Evolutionary conservation across 2,888 invertebrate genomes (phyloP), one percentile per base, ranked within the genome.

Genomic region (Caenorhabditis panamensis): DNA sequence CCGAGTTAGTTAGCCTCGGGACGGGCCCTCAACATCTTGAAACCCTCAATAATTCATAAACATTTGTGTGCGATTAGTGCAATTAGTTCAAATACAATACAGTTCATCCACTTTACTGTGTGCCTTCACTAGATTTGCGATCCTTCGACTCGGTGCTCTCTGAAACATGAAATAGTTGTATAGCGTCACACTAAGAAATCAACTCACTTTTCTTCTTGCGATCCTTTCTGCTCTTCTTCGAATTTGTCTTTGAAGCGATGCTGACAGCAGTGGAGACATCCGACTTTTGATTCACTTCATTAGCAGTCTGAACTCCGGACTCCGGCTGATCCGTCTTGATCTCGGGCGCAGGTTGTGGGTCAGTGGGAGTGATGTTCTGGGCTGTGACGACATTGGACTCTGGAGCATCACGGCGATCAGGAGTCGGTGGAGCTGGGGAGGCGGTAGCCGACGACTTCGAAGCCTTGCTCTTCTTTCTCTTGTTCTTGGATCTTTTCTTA

Each of bases 401-500:
- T 6, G 58, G n/a, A 5, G 36, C 31, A 9, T n/a, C 56, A 16
- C n/a, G n/a, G n/a, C n/a, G n/a, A n/a, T 24, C 13, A 24, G 56
- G 28, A 56, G 56, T 31, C 16, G 11, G 13, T 18, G 54, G 54
- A 22, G 54, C 24, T 3, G 24, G 20, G 16, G 54, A 6, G 16
- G 54, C 26, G 8, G 53, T 11, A 24, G 53, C 53, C 4, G 53
- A 6, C 4, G 53, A 53, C 4, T 11, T 20, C 6, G 28, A 54
- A 13, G 24, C 13, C 28, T n/a, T 18, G 47, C 47, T 49, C 47
- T 49, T 49, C 47, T 49, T 49, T 49, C 31, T 58, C 58, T 36
- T 36, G 37, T 58, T 31, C 37, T 37, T 22, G 22, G 37, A n/a
- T 8, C 9, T 36, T 26, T 5, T 18, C n/a, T n/a, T 24, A 13